Evolutionary conservation across 2,888 invertebrate genomes (phyloP).

Genomic region (Phyllotreta cruciferae): DNA sequence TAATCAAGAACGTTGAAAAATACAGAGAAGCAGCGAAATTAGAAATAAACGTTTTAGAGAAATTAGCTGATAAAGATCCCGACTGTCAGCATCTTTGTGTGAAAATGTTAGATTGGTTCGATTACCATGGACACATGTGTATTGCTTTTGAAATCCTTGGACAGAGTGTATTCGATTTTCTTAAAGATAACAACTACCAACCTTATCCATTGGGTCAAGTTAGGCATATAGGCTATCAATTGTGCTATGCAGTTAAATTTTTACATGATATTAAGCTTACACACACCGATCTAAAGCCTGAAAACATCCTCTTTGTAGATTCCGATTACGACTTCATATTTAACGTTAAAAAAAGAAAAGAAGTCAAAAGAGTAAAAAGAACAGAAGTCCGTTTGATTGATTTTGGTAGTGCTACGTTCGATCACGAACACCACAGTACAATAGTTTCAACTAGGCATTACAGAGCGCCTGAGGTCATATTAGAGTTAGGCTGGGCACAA

Average conservation of each 20-base stretch:
- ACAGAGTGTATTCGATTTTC: constrained; percentile 96
- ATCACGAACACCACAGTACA: constrained; percentile 99
- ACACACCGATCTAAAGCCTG: constrained; percentile 99
- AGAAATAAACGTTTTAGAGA: constrained; percentile 98
- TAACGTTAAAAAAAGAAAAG: constrained; percentile 83
- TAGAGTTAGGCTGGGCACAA: constrained; percentile 98
- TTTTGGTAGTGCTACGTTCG: constrained; percentile 99
- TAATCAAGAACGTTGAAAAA: constrained; percentile 99
- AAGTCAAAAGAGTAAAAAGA: constrained; percentile 85
- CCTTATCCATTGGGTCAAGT: constrained; percentile 98
- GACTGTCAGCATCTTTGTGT: constrained; percentile 93
- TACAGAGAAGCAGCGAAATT: constrained; percentile 99
- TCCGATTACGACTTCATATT: constrained; percentile 85
- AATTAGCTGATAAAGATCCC: constrained; percentile 93
- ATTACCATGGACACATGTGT: constrained; percentile 98
- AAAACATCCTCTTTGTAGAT: constrained; percentile 97
- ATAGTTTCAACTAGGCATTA: constrained; percentile 99
- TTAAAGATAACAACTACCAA: constrained; percentile 98
- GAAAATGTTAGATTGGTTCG: constrained; percentile 97
- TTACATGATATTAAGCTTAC: constrained; percentile 97
- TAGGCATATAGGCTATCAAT: constrained; percentile 95
- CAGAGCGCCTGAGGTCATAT: constrained; percentile 98
- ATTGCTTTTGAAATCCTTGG: constrained; percentile 98
- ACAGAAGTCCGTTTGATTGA: constrained; percentile 97
- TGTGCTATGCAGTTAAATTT: constrained; percentile 96